These are phyloP conservation scores for Chromoteleia sp. DNA, from an alignment of 2,888 invertebrate genomes.

Conservation along the genomic window DNA sequence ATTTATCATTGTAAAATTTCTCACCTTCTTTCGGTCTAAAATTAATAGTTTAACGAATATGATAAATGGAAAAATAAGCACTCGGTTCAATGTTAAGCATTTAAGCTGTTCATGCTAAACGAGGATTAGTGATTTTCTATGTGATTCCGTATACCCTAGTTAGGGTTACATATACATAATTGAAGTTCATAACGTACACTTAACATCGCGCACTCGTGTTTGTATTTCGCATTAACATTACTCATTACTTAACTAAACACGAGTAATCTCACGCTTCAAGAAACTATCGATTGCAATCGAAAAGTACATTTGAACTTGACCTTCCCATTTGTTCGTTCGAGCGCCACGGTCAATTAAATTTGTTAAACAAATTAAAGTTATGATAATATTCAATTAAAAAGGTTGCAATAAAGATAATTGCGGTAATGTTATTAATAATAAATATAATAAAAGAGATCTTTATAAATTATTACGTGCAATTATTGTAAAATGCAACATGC, in stretches of 20 bases:
- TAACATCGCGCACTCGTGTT: conserved; percentile 47
- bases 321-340: conserved; percentile 47
- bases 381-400: too few relatives aligned
- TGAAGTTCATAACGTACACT: conserved; percentile 49
- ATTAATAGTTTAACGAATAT: conserved; percentile 25
- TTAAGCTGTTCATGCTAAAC: conserved; percentile 24
- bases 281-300: conserved; percentile 53
- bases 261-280: conserved; percentile 57
- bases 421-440: too few relatives aligned
- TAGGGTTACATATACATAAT: conserved; percentile 40
- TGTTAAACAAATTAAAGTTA: conserved; percentile 19
- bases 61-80: conserved; percentile 48
- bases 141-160: conserved; percentile 32
- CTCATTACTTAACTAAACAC: conserved; percentile 62
- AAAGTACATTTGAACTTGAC: conserved; percentile 59
- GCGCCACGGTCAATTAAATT: conserved; percentile 39
- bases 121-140: conserved; percentile 46
- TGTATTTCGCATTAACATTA: conserved; percentile 61
- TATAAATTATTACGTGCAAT: too few relatives aligned
- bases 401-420: too few relatives aligned
- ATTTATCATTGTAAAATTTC: conserved; percentile 24
- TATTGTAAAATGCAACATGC: too few relatives aligned
- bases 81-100: conserved; percentile 20
- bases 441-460: too few relatives aligned
- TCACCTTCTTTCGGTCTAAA: conserved; percentile 8